phyloP scores from a whole-genome alignment of 2,113 vertebrate species.

The Apodemus speciosus region DNA sequence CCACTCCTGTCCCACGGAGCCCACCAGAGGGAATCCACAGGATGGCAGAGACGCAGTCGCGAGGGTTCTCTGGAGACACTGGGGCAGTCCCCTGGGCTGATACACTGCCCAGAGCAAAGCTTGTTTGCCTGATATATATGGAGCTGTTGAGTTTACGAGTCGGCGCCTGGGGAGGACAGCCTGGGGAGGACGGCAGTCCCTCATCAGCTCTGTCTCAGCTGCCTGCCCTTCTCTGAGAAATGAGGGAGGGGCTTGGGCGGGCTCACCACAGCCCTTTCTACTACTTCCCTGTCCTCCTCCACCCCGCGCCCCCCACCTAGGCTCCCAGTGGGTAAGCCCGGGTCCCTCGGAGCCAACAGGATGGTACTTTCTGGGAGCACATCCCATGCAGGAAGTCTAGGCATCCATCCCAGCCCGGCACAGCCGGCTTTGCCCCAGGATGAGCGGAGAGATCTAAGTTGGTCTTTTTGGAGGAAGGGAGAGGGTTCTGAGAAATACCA shows the following conservation, averaged over 20 bases:
- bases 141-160: conserved; percentile 45
- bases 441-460: background rate
- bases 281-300: background rate
- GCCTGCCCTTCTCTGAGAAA: background rate
- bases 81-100: background rate
- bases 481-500: background rate
- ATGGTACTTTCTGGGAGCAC: background rate
- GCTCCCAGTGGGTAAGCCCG: background rate
- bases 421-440: background rate
- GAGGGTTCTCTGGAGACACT: background rate
- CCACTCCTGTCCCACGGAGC: background rate
- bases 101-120: conserved; percentile 2
- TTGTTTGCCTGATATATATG: conserved; percentile 58
- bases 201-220: background rate
- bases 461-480: background rate
- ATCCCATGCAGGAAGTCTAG: background rate
- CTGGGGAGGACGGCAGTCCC: background rate
- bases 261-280: background rate
- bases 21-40: background rate
- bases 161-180: background rate
- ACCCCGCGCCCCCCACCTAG: no score
- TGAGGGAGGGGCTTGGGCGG: background rate
- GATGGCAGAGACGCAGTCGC: background rate
- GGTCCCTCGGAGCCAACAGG: background rate
- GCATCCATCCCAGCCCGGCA: background rate